Evolutionary conservation across 2,888 invertebrate species (phyloP), one percentile per base, ranked within the genome.

Genomic region (Smittia sp.): DNA sequence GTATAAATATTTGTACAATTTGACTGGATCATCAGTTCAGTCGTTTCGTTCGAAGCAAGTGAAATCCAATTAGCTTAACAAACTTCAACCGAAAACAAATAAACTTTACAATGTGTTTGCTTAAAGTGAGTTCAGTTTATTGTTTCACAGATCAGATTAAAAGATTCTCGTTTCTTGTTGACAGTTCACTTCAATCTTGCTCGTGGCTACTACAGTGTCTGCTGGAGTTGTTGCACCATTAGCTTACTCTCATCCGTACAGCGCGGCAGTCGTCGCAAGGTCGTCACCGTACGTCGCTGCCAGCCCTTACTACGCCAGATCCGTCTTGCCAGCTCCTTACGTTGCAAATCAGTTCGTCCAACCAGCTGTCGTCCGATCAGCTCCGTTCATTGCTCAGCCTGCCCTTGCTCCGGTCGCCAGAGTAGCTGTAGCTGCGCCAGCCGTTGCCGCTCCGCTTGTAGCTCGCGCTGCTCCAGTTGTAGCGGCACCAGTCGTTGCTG

Each of bases 41-140:
- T 80, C 81, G 80, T 78, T 79, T 79, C 79, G 79, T 82, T 81
- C 80, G 80, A 58, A 63, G 79, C 81, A 80, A 79, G 82, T 81
- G 80, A 80, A 80, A 78, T 77, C 76, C 75, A 58, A 22, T 58
- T 58, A 6, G 2, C 11, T 58, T 58, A 18, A 58, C 18, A 58
- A 58, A 11, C n/a, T 46, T 46, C 74, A 41, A 76, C 74, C 78
- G 77, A 46, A 22, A 70, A 54, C 4, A 38, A 38, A 38, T 39
- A 69, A 82, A 79, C 79, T 77, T 75, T 77, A 82, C 81, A 83
- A 82, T 82, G 81, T 81, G 80, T 81, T 79, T 81, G 79, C 79
- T 82, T 79, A 79, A 80, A 79, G 82, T 82, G 80, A 83, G 82
- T 82, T 78, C 72, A 70, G 66, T 46, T 74, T 67, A 27, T 20